These are phyloP conservation scores for Lanius collurio DNA, from an alignment of 2,113 vertebrate genomes.

Conservation along the genomic window DNA sequence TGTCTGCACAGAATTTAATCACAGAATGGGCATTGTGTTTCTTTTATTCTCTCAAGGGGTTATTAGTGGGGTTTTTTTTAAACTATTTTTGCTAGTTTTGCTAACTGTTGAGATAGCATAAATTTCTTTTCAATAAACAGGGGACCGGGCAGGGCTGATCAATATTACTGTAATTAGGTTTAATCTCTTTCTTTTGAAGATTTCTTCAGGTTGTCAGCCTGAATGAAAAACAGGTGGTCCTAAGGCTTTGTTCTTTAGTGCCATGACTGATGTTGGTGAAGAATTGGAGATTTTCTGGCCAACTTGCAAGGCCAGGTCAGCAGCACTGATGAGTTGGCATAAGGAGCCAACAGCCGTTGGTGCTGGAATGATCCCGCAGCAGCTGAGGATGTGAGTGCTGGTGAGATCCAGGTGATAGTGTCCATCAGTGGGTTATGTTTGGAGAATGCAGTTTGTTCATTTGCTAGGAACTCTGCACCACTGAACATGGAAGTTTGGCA, in stretches of 20 bases:
- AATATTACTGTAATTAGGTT: conserved; percentile 52
- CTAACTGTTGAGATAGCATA: conserved; percentile 35
- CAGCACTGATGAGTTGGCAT: not conserved
- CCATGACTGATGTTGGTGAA: not conserved
- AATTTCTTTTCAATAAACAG: conserved; percentile 42
- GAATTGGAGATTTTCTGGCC: not conserved
- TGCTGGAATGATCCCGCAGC: not conserved
- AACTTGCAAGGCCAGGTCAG: not conserved
- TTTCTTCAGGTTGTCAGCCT: conserved; percentile 53
- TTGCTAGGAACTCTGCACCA: conserved; percentile 15
- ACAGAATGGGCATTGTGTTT: conserved; percentile 60
- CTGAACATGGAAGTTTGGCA: not conserved
- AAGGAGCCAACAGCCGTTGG: not conserved
- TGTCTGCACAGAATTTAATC: conserved; percentile 26
- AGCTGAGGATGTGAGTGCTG: not conserved
- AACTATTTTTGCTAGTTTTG: conserved; percentile 12
- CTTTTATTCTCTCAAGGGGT: not conserved
- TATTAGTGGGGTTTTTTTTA: not conserved
- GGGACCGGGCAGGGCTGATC: conserved; percentile 51
- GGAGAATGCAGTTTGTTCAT: not conserved
- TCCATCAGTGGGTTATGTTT: not conserved
- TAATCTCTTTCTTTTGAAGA: conserved; percentile 32
- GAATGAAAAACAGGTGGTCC: conserved; percentile 5
- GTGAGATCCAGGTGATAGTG: not conserved
- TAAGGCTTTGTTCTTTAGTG: conserved; percentile 1